Conservation (phyloP, 2,113 vertebrate genomes). For the Rhea americana region DNA sequence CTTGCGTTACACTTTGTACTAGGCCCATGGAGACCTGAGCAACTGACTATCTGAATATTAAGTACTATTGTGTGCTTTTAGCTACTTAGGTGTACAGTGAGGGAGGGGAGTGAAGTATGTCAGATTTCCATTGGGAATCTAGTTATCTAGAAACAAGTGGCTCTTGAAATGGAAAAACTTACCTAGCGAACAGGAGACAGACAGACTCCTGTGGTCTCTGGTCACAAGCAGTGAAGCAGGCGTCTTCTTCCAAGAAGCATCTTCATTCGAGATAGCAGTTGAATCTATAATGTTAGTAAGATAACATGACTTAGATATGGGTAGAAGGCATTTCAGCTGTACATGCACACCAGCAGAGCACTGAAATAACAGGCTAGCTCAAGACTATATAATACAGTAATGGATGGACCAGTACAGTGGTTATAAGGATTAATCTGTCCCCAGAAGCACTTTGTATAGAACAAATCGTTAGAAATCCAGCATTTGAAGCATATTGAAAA, state of each 20-base stretch:
- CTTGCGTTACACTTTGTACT: not conserved
- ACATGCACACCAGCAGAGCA: accelerated
- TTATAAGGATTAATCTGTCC: too few species aligned
- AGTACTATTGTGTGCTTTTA: not conserved
- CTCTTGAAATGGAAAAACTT: not conserved
- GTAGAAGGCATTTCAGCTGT: not conserved
- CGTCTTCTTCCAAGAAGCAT: not conserved
- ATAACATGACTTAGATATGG: accelerated
- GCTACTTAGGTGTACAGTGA: accelerated
- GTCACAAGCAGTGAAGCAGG: accelerated
- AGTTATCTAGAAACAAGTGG: not conserved
- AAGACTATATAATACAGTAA: not conserved
- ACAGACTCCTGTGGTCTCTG: not conserved
- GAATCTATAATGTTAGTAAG: accelerated
- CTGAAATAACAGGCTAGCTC: not conserved
- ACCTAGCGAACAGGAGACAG: accelerated
- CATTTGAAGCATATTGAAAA: too few species aligned
- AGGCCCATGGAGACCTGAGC: not conserved
- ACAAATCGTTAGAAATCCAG: not conserved
- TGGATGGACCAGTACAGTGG: accelerated
- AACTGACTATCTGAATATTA: accelerated
- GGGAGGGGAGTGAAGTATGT: too few species aligned
- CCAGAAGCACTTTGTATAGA: too few species aligned
- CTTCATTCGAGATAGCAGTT: not conserved
- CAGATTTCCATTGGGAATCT: not conserved